These are phyloP conservation scores for Pandemis cinnamomeana DNA, from an alignment of 2,888 invertebrate genomes.

Conservation along the genomic window DNA sequence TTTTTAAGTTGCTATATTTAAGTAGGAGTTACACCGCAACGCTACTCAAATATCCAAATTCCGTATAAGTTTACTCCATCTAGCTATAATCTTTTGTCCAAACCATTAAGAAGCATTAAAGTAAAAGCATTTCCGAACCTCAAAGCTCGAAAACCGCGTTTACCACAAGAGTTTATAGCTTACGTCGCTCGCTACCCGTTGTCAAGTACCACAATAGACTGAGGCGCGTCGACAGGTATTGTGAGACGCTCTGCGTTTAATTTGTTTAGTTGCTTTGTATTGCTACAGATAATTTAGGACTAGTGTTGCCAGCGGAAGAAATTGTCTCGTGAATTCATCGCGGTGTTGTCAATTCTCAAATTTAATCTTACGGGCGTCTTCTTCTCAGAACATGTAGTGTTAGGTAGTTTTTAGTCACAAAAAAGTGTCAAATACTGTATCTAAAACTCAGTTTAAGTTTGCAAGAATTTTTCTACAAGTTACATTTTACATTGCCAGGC, in stretches of 20 bases:
- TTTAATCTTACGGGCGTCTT: not conserved
- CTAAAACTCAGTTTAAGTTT: too few species aligned
- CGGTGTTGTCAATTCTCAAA: not conserved
- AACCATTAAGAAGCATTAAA: not conserved
- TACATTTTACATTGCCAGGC: too few species aligned
- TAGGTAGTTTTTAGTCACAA: too few species aligned
- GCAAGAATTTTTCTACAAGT: too few species aligned
- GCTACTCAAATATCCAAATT: not conserved
- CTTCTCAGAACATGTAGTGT: too few species aligned
- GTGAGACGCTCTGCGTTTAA: conserved; percentile 52
- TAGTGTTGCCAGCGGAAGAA: conserved; percentile 7
- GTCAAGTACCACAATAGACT: conserved; percentile 57
- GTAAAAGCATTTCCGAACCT: not conserved
- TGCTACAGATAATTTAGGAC: conserved; percentile 33
- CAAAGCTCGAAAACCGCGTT: not conserved
- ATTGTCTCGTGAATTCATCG: not conserved
- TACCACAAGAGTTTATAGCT: conserved; percentile 34
- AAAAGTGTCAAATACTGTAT: too few species aligned
- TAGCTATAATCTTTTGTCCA: not conserved
- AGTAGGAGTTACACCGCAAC: too few species aligned
- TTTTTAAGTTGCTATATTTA: too few species aligned
- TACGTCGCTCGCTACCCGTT: conserved; percentile 44
- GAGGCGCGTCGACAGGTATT: conserved; percentile 50
- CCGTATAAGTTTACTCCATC: not conserved
- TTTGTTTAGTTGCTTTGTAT: conserved; percentile 57